Evolutionary conservation across 1,140 invertebrate genomes (phyloP).

Genomic region (Temnothorax nylanderi): DNA sequence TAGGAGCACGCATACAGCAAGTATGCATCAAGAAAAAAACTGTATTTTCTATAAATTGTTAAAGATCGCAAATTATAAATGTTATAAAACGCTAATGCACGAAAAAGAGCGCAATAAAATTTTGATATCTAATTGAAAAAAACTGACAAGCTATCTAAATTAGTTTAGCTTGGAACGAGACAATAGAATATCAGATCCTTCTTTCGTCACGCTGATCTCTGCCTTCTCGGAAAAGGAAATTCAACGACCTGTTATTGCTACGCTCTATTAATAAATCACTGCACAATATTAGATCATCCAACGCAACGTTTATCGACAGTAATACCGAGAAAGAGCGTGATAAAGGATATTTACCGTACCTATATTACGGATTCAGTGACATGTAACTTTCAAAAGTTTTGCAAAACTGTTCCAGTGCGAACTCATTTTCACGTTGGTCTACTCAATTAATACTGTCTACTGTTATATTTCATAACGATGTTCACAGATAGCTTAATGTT

Average conservation of each 20-base stretch:
- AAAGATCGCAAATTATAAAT: not conserved
- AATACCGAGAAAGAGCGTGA: conserved; percentile 21
- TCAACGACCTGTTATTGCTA: not conserved
- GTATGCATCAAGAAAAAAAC: not conserved
- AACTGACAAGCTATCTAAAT: not conserved
- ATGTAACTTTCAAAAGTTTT: conserved; percentile 48
- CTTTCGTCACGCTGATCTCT: not conserved
- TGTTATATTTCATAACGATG: not conserved
- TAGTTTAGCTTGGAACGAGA: not conserved
- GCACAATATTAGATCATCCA: not conserved
- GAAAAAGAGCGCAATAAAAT: not conserved
- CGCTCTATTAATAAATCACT: conserved; percentile 6
- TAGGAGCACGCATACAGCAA: not conserved
- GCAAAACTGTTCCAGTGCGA: conserved; percentile 26
- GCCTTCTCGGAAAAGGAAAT: conserved; percentile 29
- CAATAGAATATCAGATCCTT: not conserved
- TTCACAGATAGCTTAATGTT: conserved; percentile 27
- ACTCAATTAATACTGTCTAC: not conserved
- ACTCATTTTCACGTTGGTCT: not conserved
- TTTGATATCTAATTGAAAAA: not conserved
- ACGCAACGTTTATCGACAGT: conserved; percentile 11
- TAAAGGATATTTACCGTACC: conserved; percentile 9
- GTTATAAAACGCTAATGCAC: not conserved
- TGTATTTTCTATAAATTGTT: not conserved
- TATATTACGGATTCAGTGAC: conserved; percentile 25